Percentiles rank a stretch among this genome's conserved stretches.
Evolutionary conservation across 1,140 invertebrate genomes (phyloP).

Genomic region (Triops longicaudatus): DNA sequence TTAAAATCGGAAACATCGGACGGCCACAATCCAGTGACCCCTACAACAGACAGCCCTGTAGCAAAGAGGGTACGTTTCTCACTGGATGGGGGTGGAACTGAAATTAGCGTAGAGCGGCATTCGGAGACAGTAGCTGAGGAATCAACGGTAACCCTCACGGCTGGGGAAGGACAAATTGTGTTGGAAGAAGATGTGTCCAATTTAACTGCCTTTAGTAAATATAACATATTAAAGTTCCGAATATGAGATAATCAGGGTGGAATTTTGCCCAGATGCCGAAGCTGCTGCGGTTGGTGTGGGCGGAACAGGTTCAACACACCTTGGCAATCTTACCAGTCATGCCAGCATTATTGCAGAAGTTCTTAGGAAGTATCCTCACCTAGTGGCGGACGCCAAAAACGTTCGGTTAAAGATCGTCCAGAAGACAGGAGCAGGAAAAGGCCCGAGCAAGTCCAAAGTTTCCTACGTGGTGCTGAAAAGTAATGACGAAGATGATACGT

Average conservation of each 20-base stretch:
- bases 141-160: neutral
- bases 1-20: conserved; percentile 21
- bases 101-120: neutral
- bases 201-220: neutral
- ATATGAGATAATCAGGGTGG: too few species aligned
- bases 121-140: conserved; percentile 12
- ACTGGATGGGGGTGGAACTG: conserved; percentile 16
- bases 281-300: neutral
- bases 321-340: conserved; percentile 26
- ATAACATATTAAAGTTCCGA: neutral
- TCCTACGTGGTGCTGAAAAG: conserved; percentile 48
- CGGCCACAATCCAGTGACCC: neutral
- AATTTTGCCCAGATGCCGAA: neutral
- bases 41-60: neutral
- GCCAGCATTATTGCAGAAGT: conserved; percentile 79
- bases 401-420: conserved; percentile 73
- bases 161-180: conserved; percentile 12
- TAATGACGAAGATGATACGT: conserved; percentile 26
- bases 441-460: conserved; percentile 37
- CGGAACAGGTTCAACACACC: neutral
- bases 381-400: conserved; percentile 76
- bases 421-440: conserved; percentile 33
- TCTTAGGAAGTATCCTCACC: conserved; percentile 74
- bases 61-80: conserved; percentile 25
- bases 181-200: conserved; percentile 16